Conservation (phyloP, 2,113 vertebrate species). For the Oreotragus oreotragus region DNA sequence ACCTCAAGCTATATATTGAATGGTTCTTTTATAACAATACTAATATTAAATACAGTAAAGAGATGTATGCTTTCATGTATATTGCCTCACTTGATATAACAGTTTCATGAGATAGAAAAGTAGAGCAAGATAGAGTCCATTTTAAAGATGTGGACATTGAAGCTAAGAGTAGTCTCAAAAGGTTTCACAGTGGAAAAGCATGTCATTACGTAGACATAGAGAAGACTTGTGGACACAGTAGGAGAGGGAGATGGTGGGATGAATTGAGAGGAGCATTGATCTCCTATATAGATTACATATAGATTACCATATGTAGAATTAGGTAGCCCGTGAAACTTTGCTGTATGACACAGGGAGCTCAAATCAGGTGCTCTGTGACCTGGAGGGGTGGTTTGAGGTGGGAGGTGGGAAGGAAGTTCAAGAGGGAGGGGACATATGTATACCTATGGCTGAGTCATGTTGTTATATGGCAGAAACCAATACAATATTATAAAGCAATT, state of each 20-base stretch:
- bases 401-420: background rate
- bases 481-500: background rate
- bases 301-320: background rate
- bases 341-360: background rate
- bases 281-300: too few species aligned
- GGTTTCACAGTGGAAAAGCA: background rate
- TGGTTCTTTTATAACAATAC: background rate
- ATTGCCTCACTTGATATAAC: background rate
- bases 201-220: background rate
- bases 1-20: background rate
- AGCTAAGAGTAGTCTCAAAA: background rate
- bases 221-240: background rate
- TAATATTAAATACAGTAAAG: background rate
- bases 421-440: background rate
- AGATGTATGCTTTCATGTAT: background rate
- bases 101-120: background rate
- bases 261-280: background rate
- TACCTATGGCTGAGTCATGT: background rate
- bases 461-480: background rate
- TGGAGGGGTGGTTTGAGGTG: background rate
- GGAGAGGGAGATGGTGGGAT: background rate
- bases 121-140: background rate
- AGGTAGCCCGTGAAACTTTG: background rate
- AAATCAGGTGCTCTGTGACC: background rate
- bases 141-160: background rate